phyloP scores from a whole-genome alignment of 2,888 invertebrate genomes.

The Masnerella sp. region DNA sequence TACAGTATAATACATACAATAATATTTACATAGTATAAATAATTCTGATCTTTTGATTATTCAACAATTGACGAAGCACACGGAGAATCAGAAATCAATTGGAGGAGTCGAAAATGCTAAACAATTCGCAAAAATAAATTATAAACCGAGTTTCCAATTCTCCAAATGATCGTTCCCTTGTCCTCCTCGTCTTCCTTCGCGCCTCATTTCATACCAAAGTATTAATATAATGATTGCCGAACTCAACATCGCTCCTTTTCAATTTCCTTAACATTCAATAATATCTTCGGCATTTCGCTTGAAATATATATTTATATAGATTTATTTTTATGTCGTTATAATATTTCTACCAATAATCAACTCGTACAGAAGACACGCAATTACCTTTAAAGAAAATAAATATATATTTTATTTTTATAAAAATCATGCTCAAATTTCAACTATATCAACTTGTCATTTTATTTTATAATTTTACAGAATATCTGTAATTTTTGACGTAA shows the following conservation, averaged over 20 bases:
- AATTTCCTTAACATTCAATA: slow-evolving; percentile 42
- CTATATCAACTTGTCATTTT: too few species aligned
- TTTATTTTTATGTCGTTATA: slow-evolving; percentile 42
- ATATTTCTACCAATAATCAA: slow-evolving; percentile 69
- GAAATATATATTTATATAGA: slow-evolving; percentile 31
- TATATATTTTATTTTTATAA: too few species aligned
- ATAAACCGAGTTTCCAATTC: slow-evolving; percentile 48
- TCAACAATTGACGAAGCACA: slow-evolving; percentile 53
- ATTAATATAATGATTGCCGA: slow-evolving; percentile 29
- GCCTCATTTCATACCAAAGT: neutral
- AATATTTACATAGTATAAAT: slow-evolving; percentile 58
- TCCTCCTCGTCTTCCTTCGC: neutral
- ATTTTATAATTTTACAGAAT: too few species aligned
- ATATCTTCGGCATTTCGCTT: slow-evolving; percentile 47
- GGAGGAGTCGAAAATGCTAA: slow-evolving; percentile 10
- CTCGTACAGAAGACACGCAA: slow-evolving; percentile 68
- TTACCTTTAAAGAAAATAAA: too few species aligned
- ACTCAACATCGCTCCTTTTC: slow-evolving; percentile 9
- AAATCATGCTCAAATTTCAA: too few species aligned
- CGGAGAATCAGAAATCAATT: slow-evolving; percentile 52
- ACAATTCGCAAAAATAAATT: slow-evolving; percentile 29
- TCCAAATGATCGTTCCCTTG: slow-evolving; percentile 34
- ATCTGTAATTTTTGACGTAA: too few species aligned
- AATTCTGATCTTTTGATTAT: slow-evolving; percentile 57
- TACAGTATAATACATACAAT: slow-evolving; percentile 57